These are phyloP conservation scores for Anoplius nigerrimus DNA, from an alignment of 2,888 invertebrate genomes.

Conservation along the genomic window DNA sequence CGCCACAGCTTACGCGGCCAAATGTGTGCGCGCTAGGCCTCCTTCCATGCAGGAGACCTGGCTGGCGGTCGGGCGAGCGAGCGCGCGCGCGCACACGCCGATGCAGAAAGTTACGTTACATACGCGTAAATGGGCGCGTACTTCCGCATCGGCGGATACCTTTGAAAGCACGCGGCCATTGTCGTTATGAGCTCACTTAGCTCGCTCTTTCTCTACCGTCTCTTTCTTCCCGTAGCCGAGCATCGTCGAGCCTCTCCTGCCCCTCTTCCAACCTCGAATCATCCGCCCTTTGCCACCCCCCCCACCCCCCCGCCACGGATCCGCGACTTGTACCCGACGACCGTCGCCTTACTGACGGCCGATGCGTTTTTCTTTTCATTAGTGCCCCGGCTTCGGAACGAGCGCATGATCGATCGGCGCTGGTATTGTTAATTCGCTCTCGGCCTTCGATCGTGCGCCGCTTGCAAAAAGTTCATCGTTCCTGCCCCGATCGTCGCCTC, in stretches of 20 bases:
- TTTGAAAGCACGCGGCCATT: slow-evolving; percentile 2
- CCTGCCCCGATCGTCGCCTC: no score
- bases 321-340: no score
- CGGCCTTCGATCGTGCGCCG: no score
- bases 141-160: slow-evolving; percentile 5
- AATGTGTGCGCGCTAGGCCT: background rate
- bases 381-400: no score
- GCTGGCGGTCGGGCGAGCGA: background rate
- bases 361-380: no score
- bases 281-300: background rate
- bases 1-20: background rate
- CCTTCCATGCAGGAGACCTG: background rate
- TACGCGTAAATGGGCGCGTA: slow-evolving; percentile 6
- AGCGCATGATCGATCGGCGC: no score
- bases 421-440: no score
- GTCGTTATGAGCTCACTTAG: slow-evolving; percentile 10
- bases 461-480: no score
- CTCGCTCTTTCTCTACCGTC: slow-evolving; percentile 5
- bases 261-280: background rate
- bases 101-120: background rate
- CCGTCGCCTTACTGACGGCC: no score
- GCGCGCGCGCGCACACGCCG: background rate
- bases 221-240: background rate
- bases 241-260: background rate
- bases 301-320: background rate